Base-by-base conservation (phyloP, 2,113 vertebrate species). In the Lamprologus ornatipinnis region DNA sequence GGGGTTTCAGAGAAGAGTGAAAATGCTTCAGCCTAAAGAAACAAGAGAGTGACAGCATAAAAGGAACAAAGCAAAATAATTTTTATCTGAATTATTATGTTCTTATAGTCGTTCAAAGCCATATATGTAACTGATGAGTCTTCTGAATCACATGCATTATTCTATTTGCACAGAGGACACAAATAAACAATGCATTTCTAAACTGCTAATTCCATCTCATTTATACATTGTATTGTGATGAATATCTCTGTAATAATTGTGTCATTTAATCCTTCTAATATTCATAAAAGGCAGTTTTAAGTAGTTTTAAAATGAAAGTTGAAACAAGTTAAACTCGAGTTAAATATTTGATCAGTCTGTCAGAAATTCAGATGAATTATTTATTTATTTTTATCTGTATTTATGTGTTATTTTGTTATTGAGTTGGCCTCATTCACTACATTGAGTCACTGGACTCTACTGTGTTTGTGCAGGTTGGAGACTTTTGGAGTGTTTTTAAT, bases 401-500 rank as follows among this genome's bases (percentile, higher is more conserved):
- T 35, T 35, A 63, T 63, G 28, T 63, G 31, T 35, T 35, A 0
- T 15, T 15, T 19, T 33, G 1, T 0, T 33, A 35, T 42, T 23
- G 7, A 42, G 35, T 68, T 70, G 35, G 0, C 65, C 35, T 70
- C 65, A 3, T 70, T 0, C 37, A 70, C 37, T 23, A 23, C 65
- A 13, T 68, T 40, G 63, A 70, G 12, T 42, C 33, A 26, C 17
- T 70, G 37, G 65, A 70, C 35, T 42, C n/a, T 23, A 23, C 35
- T 42, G 3, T 70, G 68, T 73, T 9, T 42, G n/a, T 23, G 65
- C 37, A 42, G n/a, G 12, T 15, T 70, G 12, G 37, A 70, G 37
- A 42, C 8, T 45, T 26, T 73, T 68, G 35, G 37, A 73, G 37
- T 26, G 40, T 73, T 73, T 70, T 14, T 42, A 23, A 42, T 15